Evolutionary conservation across 1,140 invertebrate species (phyloP).

Genomic region (Paraescarpia echinospica): DNA sequence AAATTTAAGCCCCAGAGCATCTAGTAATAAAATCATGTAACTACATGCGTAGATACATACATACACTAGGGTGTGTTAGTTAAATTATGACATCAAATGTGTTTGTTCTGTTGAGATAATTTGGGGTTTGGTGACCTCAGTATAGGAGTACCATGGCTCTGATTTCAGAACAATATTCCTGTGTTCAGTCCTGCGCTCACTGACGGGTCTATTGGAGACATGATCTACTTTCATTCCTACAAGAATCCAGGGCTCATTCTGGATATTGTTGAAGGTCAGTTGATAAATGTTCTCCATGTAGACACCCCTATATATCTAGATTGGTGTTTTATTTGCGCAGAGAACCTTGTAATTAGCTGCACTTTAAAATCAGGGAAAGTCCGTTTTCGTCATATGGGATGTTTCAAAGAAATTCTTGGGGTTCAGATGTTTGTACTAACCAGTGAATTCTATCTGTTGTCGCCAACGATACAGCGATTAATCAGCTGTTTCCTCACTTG

Average conservation of each 20-base stretch:
- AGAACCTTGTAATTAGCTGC: background rate
- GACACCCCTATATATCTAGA: background rate
- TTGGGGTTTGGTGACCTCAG: no score
- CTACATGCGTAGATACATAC: no score
- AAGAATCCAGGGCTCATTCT: slow-evolving; percentile 87
- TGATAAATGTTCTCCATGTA: background rate
- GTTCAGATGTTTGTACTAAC: background rate
- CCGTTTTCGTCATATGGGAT: background rate
- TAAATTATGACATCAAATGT: no score
- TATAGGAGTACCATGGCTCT: slow-evolving; percentile 21
- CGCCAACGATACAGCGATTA: background rate
- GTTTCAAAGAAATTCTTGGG: background rate
- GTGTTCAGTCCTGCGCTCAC: slow-evolving; percentile 97
- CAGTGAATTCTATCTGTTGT: background rate
- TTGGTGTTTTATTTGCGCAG: background rate
- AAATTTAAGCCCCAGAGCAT: no score
- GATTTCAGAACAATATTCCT: slow-evolving; percentile 86
- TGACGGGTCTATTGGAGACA: slow-evolving; percentile 97
- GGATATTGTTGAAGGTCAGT: slow-evolving; percentile 84
- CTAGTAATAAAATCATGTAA: no score
- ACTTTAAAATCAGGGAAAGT: background rate
- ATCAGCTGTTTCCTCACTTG: background rate
- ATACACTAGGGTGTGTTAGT: no score
- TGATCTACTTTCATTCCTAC: slow-evolving; percentile 99
- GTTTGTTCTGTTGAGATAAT: no score